Percentiles rank a stretch among this genome's conserved stretches.
Conservation (phyloP, 2,113 vertebrate species). For the Megaceryle torquata region DNA sequence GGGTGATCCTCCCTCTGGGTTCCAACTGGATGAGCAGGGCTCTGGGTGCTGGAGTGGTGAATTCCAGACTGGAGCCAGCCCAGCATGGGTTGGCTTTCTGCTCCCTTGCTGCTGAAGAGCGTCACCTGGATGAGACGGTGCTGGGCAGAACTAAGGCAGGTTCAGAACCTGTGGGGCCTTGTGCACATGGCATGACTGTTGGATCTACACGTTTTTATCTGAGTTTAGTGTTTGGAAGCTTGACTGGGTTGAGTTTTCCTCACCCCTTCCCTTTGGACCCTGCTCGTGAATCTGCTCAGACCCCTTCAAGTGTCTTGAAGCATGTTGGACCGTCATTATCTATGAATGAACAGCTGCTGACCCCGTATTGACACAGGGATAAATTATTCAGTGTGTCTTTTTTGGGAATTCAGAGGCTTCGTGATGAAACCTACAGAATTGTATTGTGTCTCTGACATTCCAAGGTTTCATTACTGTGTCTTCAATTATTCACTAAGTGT, state of each 20-base stretch:
- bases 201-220: not conserved
- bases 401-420: slow-evolving; percentile 69
- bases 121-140: fast-evolving
- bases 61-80: not conserved
- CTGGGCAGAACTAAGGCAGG: not conserved
- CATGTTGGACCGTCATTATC: slow-evolving; percentile 8
- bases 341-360: slow-evolving; percentile 70
- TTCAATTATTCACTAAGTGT: slow-evolving; percentile 74
- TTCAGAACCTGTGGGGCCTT: not conserved
- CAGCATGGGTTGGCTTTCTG: fast-evolving
- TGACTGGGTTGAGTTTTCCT: not conserved
- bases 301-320: not conserved
- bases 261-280: not conserved
- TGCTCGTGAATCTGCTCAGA: not conserved
- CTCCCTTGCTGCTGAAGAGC: not conserved
- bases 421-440: slow-evolving; percentile 70
- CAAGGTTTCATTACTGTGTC: slow-evolving; percentile 66
- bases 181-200: not conserved
- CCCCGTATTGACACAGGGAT: slow-evolving; percentile 68
- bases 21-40: fast-evolving
- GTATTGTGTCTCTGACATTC: slow-evolving; percentile 64
- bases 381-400: slow-evolving; percentile 76
- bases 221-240: not conserved
- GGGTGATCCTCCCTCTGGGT: not conserved
- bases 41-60: not conserved